Percentiles rank a stretch among this genome's conserved stretches.
Evolutionary conservation across 2,113 vertebrate species (phyloP).

Genomic region (Motacilla alba): DNA sequence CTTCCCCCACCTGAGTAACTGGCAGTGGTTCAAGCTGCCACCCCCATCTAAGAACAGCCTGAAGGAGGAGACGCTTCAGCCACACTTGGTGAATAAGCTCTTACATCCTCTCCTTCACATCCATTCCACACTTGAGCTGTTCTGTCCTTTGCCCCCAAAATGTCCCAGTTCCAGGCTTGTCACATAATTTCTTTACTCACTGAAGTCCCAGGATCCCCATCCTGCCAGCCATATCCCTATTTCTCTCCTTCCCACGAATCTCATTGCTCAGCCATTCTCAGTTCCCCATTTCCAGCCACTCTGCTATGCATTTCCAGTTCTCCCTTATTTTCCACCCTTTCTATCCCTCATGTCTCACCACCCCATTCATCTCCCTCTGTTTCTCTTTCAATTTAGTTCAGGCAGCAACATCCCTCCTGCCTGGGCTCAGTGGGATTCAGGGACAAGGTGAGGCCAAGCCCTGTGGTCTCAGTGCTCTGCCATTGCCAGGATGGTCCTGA

Average conservation of each 20-base stretch:
- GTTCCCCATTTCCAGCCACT: background rate
- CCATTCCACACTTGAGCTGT: background rate
- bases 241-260: background rate
- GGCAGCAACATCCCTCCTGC: background rate
- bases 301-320: background rate
- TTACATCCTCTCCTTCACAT: background rate
- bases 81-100: background rate
- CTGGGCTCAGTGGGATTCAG: background rate
- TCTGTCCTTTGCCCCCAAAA: background rate
- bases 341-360: background rate
- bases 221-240: background rate
- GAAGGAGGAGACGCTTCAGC: background rate
- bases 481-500: background rate
- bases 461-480: background rate
- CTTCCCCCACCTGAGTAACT: background rate
- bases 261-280: background rate
- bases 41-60: background rate
- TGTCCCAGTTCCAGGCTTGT: background rate
- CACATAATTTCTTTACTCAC: background rate
- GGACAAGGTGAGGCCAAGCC: fast-evolving
- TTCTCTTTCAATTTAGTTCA: background rate
- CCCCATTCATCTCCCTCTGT: background rate
- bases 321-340: background rate
- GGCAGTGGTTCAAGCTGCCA: background rate
- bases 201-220: background rate